Evolutionary conservation across 2,113 vertebrate species (phyloP), one percentile per base, ranked within the genome.

Genomic region (Nycticebus coucang): DNA sequence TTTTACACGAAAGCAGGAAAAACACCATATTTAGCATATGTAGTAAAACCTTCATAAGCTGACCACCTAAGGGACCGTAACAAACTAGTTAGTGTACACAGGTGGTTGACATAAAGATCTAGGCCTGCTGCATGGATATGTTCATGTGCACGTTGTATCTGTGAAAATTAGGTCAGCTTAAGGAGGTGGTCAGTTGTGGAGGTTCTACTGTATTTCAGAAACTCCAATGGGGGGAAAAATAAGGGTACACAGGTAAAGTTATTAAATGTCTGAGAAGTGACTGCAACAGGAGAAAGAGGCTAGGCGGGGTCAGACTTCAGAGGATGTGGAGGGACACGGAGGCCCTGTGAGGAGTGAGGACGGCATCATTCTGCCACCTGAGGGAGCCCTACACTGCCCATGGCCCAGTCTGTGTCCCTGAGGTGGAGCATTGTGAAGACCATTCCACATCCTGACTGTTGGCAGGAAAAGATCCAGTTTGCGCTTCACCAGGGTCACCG

Each of bases 261-360:
- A 28, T 2, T 18, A 96, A 85, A 66, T 45, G 60, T 80, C 60
- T 50, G 53, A 95, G 81, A 91, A 87, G 18, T 19, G 75, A 87
- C 8, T 41, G 17, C 45, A 85, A 50, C 3, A 4, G n/a, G 53
- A 74, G n/a, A 75, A 84, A 79, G 80, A 68, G 87, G 64, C 14
- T n/a, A 33, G 37, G 33, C 57, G 75, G 78, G 59, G 26, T 82
- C 57, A 72, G 68, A 59, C 33, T 35, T 69, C 72, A 28, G 64
- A 35, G 77, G 75, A 57, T 1, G 14, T 5, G 14, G n/a, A 71
- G 22, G 8, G n/a, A 45, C 75, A n/a, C 8, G 3, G 35, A 89
- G 35, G 57, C 59, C 30, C 37, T 9, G 5, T 3, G 11, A 62
- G 33, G n/a, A 62, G 28, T 2, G 45, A 33, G 59, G 59, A 41